These are phyloP conservation scores for Acipenser ruthenus DNA, from an alignment of 2,797 vertebrate genomes.

Conservation along the genomic window DNA sequence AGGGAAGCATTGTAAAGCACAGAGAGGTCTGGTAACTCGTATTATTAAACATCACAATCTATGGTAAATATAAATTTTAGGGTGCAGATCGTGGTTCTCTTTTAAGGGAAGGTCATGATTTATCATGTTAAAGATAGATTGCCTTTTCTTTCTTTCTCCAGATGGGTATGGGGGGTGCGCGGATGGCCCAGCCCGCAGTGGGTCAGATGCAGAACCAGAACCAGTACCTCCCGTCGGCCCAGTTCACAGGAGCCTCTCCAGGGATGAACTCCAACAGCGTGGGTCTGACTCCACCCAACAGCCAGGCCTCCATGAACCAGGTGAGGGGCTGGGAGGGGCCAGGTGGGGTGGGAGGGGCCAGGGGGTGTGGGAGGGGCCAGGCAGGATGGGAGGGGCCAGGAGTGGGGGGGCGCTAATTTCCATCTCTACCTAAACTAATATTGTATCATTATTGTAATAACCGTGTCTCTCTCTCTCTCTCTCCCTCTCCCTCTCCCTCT, in stretches of 20 bases:
- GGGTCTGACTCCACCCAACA: slow-evolving; percentile 70
- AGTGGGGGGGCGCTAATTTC: no score
- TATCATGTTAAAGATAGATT: no score
- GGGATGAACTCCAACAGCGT: slow-evolving; percentile 66
- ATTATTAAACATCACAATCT: no score
- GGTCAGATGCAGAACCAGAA: slow-evolving; percentile 56
- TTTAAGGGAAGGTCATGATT: no score
- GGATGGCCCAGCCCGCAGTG: slow-evolving; percentile 73
- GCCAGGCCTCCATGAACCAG: slow-evolving; percentile 69
- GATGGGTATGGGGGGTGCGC: slow-evolving; percentile 72
- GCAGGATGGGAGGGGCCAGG: no score
- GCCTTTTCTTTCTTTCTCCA: slow-evolving; percentile 24
- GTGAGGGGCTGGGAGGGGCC: slow-evolving; percentile 43
- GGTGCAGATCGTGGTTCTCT: no score
- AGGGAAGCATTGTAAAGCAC: no score
- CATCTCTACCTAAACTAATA: no score
- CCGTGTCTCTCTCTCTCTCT: slow-evolving; percentile 12
- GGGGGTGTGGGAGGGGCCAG: background rate
- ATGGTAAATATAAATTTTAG: no score
- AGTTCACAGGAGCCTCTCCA: slow-evolving; percentile 71
- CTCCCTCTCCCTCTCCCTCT: background rate
- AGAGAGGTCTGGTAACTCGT: no score
- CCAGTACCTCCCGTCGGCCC: slow-evolving; percentile 77
- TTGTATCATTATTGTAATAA: no score
- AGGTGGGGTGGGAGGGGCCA: no score